Evolutionary conservation across 37 sponge, comb jelly and placozoan genomes (phyloP).

Genomic region (Cliona cf. orientalis): DNA sequence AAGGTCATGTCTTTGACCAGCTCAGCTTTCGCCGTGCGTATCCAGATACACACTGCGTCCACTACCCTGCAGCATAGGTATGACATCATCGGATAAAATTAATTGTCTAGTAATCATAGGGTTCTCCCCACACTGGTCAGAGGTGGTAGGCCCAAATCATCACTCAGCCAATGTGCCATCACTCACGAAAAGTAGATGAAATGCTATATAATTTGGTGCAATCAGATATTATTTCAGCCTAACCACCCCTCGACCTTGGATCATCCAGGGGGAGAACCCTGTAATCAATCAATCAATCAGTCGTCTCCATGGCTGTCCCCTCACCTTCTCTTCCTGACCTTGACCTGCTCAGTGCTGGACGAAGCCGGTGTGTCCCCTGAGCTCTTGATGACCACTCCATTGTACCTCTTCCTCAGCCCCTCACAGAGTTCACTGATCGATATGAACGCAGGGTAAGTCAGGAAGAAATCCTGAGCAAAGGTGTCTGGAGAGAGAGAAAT

Average conservation of each 20-base stretch:
- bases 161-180: too few relatives aligned
- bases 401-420: slow-evolving; percentile 50
- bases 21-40: slow-evolving; percentile 49
- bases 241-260: too few relatives aligned
- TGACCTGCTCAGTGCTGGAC: slow-evolving; percentile 2
- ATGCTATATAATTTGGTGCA: too few relatives aligned
- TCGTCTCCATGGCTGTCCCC: too few relatives aligned
- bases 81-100: too few relatives aligned
- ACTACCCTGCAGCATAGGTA: slow-evolving; percentile 68
- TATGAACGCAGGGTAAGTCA: slow-evolving; percentile 83
- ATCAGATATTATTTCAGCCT: too few relatives aligned
- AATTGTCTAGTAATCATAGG: too few relatives aligned
- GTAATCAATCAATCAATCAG: too few relatives aligned
- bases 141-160: too few relatives aligned
- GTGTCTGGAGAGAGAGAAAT: slow-evolving; percentile 40
- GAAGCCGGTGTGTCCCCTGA: not conserved
- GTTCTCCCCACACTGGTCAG: too few relatives aligned
- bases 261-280: too few relatives aligned
- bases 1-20: slow-evolving; percentile 59
- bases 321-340: slow-evolving; percentile 37
- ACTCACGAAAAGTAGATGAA: too few relatives aligned
- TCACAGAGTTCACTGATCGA: slow-evolving; percentile 59
- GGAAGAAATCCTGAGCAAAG: slow-evolving; percentile 87
- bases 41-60: slow-evolving; percentile 50
- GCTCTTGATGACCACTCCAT: not conserved